Percentiles rank a stretch among this genome's conserved stretches.
Evolutionary conservation across 64 coral and sea anemone genomes (phyloP).

Genomic region (Dendronephthya gigantea): DNA sequence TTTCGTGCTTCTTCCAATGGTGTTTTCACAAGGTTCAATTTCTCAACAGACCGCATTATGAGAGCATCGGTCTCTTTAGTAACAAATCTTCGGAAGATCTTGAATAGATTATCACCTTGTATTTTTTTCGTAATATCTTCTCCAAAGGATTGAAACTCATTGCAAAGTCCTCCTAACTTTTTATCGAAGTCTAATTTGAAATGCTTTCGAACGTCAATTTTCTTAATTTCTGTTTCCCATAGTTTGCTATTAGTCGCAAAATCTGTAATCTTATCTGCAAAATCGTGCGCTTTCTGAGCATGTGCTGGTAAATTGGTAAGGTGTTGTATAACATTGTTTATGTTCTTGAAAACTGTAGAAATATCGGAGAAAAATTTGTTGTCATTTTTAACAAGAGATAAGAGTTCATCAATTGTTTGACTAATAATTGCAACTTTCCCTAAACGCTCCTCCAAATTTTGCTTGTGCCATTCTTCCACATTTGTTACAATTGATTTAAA

Average conservation of each 20-base stretch:
- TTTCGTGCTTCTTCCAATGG: constrained; percentile 47
- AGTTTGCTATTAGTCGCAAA: constrained; percentile 57
- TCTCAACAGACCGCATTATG: constrained; percentile 42
- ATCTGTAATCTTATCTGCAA: constrained; percentile 60
- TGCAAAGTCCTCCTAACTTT: constrained; percentile 49
- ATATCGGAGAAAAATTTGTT: not conserved
- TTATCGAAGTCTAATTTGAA: constrained; percentile 68
- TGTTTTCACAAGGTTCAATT: constrained; percentile 53
- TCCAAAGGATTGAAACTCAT: constrained; percentile 48
- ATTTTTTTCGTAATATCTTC: constrained; percentile 48
- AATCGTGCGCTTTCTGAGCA: constrained; percentile 59
- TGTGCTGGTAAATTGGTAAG: constrained; percentile 59
- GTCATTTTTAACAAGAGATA: not conserved
- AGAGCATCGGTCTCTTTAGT: constrained; percentile 51
- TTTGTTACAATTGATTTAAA: not conserved
- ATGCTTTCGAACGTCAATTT: constrained; percentile 47
- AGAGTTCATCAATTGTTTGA: not conserved
- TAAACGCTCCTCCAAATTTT: not conserved
- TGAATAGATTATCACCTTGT: constrained; percentile 41
- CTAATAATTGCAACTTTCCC: not conserved
- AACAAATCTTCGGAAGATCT: constrained; percentile 55
- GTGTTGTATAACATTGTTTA: constrained; percentile 51
- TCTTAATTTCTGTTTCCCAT: constrained; percentile 49
- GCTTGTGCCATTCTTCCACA: not conserved
- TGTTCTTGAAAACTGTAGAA: not conserved